Conservation (phyloP, 2,888 invertebrate genomes). For the Drosophila lutescens region DNA sequence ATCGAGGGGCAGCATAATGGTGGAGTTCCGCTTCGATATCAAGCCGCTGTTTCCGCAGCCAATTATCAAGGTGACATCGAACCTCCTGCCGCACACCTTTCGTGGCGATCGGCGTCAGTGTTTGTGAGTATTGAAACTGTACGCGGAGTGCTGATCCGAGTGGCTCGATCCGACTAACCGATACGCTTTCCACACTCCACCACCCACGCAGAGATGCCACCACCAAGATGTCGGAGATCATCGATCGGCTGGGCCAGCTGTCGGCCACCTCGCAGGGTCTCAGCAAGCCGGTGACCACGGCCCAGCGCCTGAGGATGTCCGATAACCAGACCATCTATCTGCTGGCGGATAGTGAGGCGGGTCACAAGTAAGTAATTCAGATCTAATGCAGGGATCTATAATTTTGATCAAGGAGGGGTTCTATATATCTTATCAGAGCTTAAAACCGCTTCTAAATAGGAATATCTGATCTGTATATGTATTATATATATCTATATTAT, state of each 20-base stretch:
- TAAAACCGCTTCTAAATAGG: too few relatives aligned
- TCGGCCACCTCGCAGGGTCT: constrained; percentile 91
- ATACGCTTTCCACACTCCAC: constrained; percentile 72
- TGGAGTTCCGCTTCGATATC: constrained; percentile 86
- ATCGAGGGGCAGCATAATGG: constrained; percentile 73
- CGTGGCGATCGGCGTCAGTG: constrained; percentile 85
- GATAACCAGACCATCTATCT: constrained; percentile 84
- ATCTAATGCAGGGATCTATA: too few relatives aligned
- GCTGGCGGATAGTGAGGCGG: constrained; percentile 83
- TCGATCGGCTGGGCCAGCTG: constrained; percentile 89
- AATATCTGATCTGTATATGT: too few relatives aligned
- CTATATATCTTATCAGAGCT: too few relatives aligned
- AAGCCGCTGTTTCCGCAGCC: constrained; percentile 85
- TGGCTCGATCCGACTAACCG: constrained; percentile 49
- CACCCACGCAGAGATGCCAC: constrained; percentile 86
- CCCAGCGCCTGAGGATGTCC: constrained; percentile 87
- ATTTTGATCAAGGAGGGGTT: too few relatives aligned
- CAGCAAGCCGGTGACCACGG: constrained; percentile 89
- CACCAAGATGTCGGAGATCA: constrained; percentile 86
- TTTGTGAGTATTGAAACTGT: constrained; percentile 84
- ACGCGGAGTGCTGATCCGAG: constrained; percentile 45
- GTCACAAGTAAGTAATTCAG: constrained; percentile 85
- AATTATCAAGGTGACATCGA: constrained; percentile 85
- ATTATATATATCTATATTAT: too few relatives aligned
- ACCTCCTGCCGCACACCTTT: constrained; percentile 86